Evolutionary conservation across 2,888 invertebrate species (phyloP), one percentile per base, ranked within the genome.

Genomic region (Trachelus troglodyta): DNA sequence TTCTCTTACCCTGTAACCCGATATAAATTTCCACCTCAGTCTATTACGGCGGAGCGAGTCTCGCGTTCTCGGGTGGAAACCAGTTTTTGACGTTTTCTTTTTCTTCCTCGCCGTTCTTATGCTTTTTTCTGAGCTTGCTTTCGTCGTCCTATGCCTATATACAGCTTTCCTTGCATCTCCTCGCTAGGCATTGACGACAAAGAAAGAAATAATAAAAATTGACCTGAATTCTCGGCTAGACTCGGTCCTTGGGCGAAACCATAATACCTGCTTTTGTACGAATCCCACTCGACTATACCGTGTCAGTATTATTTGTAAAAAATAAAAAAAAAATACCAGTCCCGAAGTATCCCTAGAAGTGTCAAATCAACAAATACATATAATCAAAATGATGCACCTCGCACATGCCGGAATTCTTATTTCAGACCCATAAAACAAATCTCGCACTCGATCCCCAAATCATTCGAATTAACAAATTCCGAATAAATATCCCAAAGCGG

Each of bases 21-120:
- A 30, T 79, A 78, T 83, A 82, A 82, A 80, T 82, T 79, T 81
- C 79, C 77, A 75, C 76, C 73, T 81, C 82, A 78, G 79, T 85
- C 84, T 84, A 85, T 85, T 83, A 84, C 84, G 81, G 81, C 79
- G 82, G 80, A 85, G 86, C 88, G 80, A 85, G 88, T 87, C 87
- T 84, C 79, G 80, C 81, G 40, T 40, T 81, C 81, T 78, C 82
- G 79, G 75, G 79, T 79, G 79, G 81, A 86, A 89, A 89, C 88
- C 87, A 87, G 89, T 88, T 88, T 85, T 82, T 83, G 76, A 81
- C 82, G 82, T 3, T 35, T 35, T n/a, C n/a, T 12, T 79, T 84
- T 84, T 76, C 34, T 73, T 77, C 71, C 79, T 73, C 76, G 73
- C 75, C 77, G 76, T 77, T 74, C 77, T 75, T 77, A 23, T 56